Base-by-base conservation (phyloP, 2,113 vertebrate species). In the Boleophthalmus pectinirostris region DNA sequence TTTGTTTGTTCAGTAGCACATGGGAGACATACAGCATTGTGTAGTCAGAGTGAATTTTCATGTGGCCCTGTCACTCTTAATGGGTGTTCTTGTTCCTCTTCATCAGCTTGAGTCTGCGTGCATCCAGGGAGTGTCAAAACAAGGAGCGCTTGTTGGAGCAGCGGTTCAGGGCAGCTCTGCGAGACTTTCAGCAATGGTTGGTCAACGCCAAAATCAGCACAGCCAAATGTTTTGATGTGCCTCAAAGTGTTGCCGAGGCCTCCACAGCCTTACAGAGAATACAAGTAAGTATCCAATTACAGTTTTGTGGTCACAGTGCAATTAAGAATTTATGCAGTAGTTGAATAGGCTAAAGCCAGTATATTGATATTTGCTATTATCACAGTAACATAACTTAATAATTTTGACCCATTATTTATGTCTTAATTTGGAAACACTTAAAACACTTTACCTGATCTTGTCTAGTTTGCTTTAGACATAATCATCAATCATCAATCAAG, bases 141-240 rank as follows among this genome's bases (percentile, higher is more conserved):
- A 98, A 98, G 91, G 97, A 99, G 88, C 95, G 97, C 80, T 91
- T 95, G 81, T 91, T 99, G 88, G 97, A 98, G 81, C 96, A 98
- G 83, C 93, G 96, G 74, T 98, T 99, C 87, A 94, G 92, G 33
- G 93, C 87, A 0, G 94, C 94, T 35, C 94, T 95, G 81, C 94
- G 96, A 72, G 96, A 98, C 69, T 98, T 98, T 87, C 97, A 98
- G 80, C 97, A 98, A 85, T 99, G 97, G 97, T 84, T 99, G 87
- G 94, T 98, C 80, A 97, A 94, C 57, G 95, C 96, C 69, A 98
- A 95, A 90, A 95, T 98, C 89, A 94, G 94, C 72, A 98, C 96
- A 0, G 95, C 97, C 87, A 98, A 98, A 82, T 98, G 96, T 87
- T 98, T 98, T 78, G 97, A 99, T 11, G 89, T 96, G 61, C 96